Evolutionary conservation across 2,888 invertebrate species (phyloP).

Genomic region (Polydrusus tereticollis): DNA sequence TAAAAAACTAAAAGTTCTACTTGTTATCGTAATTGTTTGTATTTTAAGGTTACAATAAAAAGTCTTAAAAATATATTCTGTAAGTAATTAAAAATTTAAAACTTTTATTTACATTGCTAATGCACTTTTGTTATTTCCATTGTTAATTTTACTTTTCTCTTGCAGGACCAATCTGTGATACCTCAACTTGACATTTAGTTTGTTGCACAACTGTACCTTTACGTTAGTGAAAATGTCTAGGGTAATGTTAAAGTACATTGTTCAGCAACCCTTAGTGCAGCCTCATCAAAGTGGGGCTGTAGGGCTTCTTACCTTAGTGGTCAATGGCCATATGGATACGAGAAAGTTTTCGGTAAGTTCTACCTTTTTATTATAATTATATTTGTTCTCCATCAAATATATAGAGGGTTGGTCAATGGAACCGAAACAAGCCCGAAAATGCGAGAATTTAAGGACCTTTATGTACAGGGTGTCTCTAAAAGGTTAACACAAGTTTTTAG

Average conservation of each 20-base stretch:
- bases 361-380: neutral
- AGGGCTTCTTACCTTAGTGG: constrained; percentile 34
- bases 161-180: constrained; percentile 40
- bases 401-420: too few relatives aligned
- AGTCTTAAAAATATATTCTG: neutral
- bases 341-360: constrained; percentile 45
- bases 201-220: constrained; percentile 2
- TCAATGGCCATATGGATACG: constrained; percentile 29
- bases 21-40: neutral
- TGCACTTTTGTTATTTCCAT: neutral
- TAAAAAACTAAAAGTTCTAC: neutral
- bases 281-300: constrained; percentile 23
- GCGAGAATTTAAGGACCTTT: too few relatives aligned
- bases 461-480: too few relatives aligned
- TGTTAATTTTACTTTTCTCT: constrained; percentile 10
- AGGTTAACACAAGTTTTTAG: too few relatives aligned
- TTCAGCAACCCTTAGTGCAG: constrained; percentile 30
- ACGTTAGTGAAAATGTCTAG: constrained; percentile 41
- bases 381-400: neutral
- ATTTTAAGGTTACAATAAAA: too few relatives aligned
- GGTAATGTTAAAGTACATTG: constrained; percentile 41
- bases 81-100: neutral
- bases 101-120: neutral
- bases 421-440: too few relatives aligned
- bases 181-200: constrained; percentile 12